A percentile compares a stretch with the other conserved stretches of the same genome.
Conservation (phyloP, 1,140 invertebrate genomes). For the Brachionus asplanchnoidis region DNA sequence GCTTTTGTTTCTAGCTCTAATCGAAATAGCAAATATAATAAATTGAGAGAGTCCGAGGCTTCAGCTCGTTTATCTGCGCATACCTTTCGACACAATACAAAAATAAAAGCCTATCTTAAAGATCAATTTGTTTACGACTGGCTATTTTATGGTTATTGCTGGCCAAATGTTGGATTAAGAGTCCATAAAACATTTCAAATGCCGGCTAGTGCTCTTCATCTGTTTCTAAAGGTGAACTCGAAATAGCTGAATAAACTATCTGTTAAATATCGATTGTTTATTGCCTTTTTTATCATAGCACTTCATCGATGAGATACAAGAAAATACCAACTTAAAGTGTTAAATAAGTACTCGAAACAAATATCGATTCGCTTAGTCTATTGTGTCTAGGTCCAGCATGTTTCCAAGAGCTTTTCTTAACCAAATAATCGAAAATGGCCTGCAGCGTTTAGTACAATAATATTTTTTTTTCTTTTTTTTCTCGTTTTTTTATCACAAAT, state of each 20-base stretch:
- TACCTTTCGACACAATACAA: neutral
- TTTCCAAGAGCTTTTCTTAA: neutral
- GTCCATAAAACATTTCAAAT: neutral
- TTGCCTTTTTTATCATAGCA: neutral
- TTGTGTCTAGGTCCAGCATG: neutral
- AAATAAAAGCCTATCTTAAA: neutral
- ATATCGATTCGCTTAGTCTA: neutral
- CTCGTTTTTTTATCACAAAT: no score
- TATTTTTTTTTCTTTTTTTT: no score
- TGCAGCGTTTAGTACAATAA: neutral
- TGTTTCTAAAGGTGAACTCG: neutral
- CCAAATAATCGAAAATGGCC: neutral
- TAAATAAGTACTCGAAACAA: neutral
- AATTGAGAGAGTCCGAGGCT: neutral
- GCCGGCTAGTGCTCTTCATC: neutral
- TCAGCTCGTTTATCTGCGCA: neutral
- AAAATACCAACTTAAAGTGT: neutral
- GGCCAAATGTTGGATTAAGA: neutral
- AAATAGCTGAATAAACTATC: neutral
- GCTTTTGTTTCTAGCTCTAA: neutral
- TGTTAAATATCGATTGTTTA: neutral
- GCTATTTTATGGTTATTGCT: neutral
- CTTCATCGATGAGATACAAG: neutral
- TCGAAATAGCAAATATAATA: neutral
- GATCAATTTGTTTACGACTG: slow-evolving; percentile 1